Evolutionary conservation across 2,113 vertebrate genomes (phyloP).

Genomic region (Pyxicephalus adspersus): DNA sequence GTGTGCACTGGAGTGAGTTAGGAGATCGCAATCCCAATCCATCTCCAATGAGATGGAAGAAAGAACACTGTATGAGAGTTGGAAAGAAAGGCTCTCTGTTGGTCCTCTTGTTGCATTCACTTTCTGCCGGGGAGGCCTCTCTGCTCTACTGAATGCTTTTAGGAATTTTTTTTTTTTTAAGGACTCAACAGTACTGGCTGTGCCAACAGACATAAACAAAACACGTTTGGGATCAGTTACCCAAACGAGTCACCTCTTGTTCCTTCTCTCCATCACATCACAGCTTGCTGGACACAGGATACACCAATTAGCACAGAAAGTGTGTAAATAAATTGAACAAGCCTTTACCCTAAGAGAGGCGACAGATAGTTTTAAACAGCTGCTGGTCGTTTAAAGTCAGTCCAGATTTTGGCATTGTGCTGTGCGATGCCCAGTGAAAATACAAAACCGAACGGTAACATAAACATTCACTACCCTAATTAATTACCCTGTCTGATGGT

Average conservation of each 20-base stretch:
- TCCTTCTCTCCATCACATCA: conserved; percentile 54
- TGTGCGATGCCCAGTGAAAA: neutral
- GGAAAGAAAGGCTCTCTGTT: conserved; percentile 36
- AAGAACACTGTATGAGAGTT: conserved; percentile 32
- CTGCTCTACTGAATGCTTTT: conserved; percentile 2
- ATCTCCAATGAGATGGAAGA: fast-evolving
- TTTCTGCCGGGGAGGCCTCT: conserved; percentile 26
- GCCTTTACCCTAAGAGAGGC: conserved; percentile 35
- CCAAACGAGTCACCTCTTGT: conserved; percentile 60
- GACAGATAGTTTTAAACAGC: conserved; percentile 58
- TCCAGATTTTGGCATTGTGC: neutral
- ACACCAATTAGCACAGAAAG: conserved; percentile 63
- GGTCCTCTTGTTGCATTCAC: conserved; percentile 23
- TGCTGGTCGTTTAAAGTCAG: conserved; percentile 41
- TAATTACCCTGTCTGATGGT: neutral
- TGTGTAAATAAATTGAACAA: conserved; percentile 60
- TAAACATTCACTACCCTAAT: conserved; percentile 18
- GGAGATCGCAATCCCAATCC: neutral
- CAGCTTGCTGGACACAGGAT: conserved; percentile 59
- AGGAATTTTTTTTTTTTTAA: conserved; percentile 14
- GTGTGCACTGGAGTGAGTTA: conserved; percentile 5
- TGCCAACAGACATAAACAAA: conserved; percentile 59
- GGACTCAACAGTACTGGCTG: conserved; percentile 37
- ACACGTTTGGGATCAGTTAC: conserved; percentile 62
- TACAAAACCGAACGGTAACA: neutral